phyloP scores from a whole-genome alignment of 92 coral and sea anemone species.

The Virgularia gustaviana region DNA sequence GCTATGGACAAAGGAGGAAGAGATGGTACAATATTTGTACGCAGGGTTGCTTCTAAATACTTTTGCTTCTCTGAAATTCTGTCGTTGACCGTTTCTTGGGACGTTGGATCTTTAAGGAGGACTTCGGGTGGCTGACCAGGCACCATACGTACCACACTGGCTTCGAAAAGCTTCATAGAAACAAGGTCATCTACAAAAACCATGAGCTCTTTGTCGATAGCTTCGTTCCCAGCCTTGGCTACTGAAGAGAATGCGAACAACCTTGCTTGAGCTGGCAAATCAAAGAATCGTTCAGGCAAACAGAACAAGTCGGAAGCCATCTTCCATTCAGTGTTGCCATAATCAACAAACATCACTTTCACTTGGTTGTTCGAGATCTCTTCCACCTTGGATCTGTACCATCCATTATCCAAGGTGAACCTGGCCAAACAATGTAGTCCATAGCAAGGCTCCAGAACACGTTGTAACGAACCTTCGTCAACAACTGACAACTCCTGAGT shows the following conservation, averaged over 20 bases:
- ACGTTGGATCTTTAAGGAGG: not conserved
- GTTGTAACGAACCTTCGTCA: constrained; percentile 10
- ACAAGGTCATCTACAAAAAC: constrained; percentile 14
- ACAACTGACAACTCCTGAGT: constrained; percentile 26
- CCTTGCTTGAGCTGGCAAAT: constrained; percentile 47
- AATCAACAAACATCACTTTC: constrained; percentile 44
- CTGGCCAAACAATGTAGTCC: constrained; percentile 5
- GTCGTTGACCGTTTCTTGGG: not conserved
- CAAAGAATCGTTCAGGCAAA: constrained; percentile 25
- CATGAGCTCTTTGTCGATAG: not conserved
- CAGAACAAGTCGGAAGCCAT: constrained; percentile 18
- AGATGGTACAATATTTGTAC: not conserved
- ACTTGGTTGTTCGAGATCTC: not conserved
- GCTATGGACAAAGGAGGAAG: no score
- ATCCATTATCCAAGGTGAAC: constrained; percentile 10
- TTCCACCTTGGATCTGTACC: constrained; percentile 41
- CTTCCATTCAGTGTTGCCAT: constrained; percentile 45
- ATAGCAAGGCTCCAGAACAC: not conserved
- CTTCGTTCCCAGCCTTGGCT: not conserved
- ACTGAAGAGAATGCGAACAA: constrained; percentile 23
- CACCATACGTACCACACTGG: constrained; percentile 4
- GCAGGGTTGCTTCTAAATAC: not conserved
- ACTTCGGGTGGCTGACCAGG: constrained; percentile 25
- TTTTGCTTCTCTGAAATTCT: not conserved
- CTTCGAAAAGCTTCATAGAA: constrained; percentile 6